phyloP scores from a whole-genome alignment of 2,113 vertebrate genomes.

The Gadus chalcogrammus region DNA sequence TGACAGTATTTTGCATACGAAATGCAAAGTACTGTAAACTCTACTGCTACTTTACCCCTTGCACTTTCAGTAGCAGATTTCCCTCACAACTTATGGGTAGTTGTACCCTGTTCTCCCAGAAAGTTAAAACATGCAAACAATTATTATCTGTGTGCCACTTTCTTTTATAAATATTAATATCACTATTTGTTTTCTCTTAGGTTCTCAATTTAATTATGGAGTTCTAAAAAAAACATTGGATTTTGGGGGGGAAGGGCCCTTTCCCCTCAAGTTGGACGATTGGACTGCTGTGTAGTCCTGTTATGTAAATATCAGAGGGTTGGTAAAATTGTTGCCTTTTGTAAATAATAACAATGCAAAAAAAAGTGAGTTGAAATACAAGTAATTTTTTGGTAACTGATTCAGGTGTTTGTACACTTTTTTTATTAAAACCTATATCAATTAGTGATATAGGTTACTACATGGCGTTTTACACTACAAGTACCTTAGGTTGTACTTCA shows the following conservation, averaged over 20 bases:
- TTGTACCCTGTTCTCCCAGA: too few relatives aligned
- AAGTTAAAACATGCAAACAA: too few relatives aligned
- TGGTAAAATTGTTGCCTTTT: constrained; percentile 69
- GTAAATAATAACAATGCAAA: constrained; percentile 53
- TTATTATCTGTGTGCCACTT: background rate
- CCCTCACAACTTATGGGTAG: too few relatives aligned
- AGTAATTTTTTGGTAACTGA: constrained; percentile 67
- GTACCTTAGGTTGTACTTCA: constrained; percentile 54
- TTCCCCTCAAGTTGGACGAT: constrained; percentile 82
- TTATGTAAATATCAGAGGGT: constrained; percentile 55
- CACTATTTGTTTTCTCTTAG: constrained; percentile 64
- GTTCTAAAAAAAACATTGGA: constrained; percentile 75
- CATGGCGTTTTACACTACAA: constrained; percentile 70
- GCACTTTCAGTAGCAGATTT: too few relatives aligned
- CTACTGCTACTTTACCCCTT: too few relatives aligned
- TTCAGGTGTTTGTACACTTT: constrained; percentile 76
- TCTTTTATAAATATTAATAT: background rate
- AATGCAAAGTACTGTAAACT: too few relatives aligned
- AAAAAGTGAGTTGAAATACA: constrained; percentile 38
- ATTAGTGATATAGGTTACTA: too few relatives aligned
- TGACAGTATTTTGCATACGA: too few relatives aligned
- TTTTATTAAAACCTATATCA: constrained; percentile 63
- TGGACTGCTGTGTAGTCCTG: constrained; percentile 47
- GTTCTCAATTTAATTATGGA: constrained; percentile 94
- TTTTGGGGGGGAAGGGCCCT: constrained; percentile 77